These are phyloP conservation scores for Drepana arcuata DNA, from an alignment of 1,140 invertebrate genomes.

Conservation along the genomic window DNA sequence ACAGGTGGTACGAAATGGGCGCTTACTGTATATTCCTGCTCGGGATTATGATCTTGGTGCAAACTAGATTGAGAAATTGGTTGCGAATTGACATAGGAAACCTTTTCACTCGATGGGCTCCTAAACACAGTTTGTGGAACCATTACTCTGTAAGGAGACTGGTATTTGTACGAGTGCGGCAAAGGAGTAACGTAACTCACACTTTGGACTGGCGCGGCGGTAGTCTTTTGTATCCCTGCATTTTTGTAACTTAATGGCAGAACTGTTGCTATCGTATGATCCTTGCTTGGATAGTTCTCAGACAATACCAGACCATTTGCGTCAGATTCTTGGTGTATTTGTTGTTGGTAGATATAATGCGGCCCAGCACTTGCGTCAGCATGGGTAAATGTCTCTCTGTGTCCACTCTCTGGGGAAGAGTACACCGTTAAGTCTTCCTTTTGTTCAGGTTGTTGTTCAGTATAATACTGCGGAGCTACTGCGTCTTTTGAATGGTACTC, in stretches of 20 bases:
- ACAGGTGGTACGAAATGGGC: slow-evolving; percentile 28
- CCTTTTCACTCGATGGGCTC: slow-evolving; percentile 38
- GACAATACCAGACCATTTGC: slow-evolving; percentile 23
- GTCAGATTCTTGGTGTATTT: slow-evolving; percentile 21
- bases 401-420: slow-evolving; percentile 26
- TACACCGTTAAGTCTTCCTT: slow-evolving; percentile 29
- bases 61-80: slow-evolving; percentile 25
- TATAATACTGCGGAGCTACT: slow-evolving; percentile 21
- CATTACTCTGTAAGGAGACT: slow-evolving; percentile 49
- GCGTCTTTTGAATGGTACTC: no score
- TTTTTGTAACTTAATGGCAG: slow-evolving; percentile 33
- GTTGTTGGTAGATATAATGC: slow-evolving; percentile 35
- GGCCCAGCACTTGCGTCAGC: slow-evolving; percentile 17
- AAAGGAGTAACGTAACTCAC: slow-evolving; percentile 56
- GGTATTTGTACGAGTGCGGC: slow-evolving; percentile 45
- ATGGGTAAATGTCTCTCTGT: slow-evolving; percentile 29
- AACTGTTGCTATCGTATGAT: slow-evolving; percentile 60
- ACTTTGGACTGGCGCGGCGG: slow-evolving; percentile 27
- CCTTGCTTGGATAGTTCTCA: slow-evolving; percentile 55
- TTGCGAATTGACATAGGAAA: slow-evolving; percentile 48
- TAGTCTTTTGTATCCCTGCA: slow-evolving; percentile 16
- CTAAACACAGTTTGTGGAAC: slow-evolving; percentile 48
- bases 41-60: slow-evolving; percentile 30
- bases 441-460: slow-evolving; percentile 17
- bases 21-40: slow-evolving; percentile 30